These are phyloP conservation scores for Hyalella azteca DNA, from an alignment of 2,888 invertebrate species.

Conservation along the genomic window DNA sequence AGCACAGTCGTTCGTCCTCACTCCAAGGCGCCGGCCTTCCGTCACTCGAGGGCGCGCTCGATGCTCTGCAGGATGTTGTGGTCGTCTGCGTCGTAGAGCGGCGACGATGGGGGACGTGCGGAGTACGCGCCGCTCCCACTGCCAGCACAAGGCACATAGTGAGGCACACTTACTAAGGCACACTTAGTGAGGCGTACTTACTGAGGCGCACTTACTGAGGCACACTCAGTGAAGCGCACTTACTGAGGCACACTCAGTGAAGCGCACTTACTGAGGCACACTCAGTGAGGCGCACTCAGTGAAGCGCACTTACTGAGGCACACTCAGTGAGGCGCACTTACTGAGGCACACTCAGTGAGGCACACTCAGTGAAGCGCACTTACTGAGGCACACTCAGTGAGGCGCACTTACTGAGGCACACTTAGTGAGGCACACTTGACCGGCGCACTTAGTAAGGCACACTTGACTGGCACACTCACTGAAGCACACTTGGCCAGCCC, in stretches of 20 bases:
- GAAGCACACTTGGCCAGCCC: not conserved
- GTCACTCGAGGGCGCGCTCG: constrained; percentile 52
- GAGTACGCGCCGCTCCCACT: not conserved
- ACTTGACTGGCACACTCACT: not conserved
- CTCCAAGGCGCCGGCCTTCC: not conserved
- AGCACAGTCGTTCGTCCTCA: no score
- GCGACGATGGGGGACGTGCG: constrained; percentile 18
- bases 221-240: not conserved
- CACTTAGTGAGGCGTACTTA: not conserved
- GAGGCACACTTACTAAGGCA: not conserved
- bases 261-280: not conserved
- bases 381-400: not conserved
- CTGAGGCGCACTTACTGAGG: not conserved
- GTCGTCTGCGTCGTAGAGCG: constrained; percentile 53
- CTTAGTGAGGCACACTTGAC: not conserved
- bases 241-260: not conserved
- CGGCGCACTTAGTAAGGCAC: not conserved
- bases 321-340: not conserved
- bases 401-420: no score
- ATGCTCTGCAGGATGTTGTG: constrained; percentile 56
- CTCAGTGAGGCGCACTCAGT: not conserved
- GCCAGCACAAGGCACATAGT: not conserved
- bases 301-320: no score
- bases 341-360: not conserved
- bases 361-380: not conserved